phyloP scores from a whole-genome alignment of 2,113 vertebrate genomes.

The Propithecus coquereli region DNA sequence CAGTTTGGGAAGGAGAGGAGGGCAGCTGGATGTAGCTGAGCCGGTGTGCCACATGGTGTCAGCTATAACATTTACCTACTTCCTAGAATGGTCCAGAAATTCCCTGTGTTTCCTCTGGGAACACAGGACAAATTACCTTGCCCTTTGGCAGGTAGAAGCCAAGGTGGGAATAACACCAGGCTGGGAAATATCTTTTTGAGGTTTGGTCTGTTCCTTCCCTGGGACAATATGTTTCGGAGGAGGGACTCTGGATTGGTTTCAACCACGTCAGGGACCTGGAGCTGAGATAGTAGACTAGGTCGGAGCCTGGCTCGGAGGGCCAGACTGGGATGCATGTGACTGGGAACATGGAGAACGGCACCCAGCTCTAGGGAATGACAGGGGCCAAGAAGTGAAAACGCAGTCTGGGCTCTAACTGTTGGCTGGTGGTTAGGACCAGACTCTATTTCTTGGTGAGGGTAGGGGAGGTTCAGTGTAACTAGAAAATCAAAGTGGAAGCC shows the following conservation, averaged over 20 bases:
- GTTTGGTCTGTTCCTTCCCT: not conserved
- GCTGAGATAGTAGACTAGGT: not conserved
- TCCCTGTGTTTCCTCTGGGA: not conserved
- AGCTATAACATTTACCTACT: fast-evolving
- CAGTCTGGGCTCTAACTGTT: not conserved
- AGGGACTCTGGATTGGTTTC: not conserved
- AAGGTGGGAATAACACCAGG: not conserved
- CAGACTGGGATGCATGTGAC: not conserved
- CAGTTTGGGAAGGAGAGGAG: not conserved
- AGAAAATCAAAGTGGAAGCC: not conserved
- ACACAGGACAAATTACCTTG: not conserved
- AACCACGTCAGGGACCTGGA: no score
- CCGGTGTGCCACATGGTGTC: fast-evolving
- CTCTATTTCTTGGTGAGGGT: not conserved
- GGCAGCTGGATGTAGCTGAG: not conserved
- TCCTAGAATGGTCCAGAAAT: not conserved
- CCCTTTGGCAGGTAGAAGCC: not conserved
- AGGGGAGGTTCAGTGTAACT: not conserved
- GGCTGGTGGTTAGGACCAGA: not conserved
- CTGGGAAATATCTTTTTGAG: not conserved
- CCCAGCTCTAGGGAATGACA: not conserved
- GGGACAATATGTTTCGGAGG: not conserved
- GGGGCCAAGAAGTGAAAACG: not conserved
- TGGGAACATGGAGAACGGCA: not conserved
- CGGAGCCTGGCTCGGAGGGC: not conserved